Evolutionary conservation across 1,140 invertebrate species (phyloP), one percentile per base, ranked within the genome.

Genomic region (Lethocerus indicus): DNA sequence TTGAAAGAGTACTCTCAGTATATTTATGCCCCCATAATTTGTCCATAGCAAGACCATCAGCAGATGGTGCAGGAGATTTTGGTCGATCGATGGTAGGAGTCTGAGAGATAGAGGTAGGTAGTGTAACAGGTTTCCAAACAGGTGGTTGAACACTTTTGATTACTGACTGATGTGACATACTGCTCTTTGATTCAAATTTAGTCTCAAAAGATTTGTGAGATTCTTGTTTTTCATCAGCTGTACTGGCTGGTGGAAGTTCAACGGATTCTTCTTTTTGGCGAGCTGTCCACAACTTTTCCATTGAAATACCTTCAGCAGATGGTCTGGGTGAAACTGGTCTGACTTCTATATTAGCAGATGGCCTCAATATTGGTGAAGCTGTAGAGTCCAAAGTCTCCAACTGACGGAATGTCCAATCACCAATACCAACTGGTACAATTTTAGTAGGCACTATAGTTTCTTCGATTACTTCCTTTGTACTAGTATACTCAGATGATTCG

Each of bases 261-360:
- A 32, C 16, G 29, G 37, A 25, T 14, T 41, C 37, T 21, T 51
- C 43, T 49, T 49, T 41, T 21, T 51, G 43, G 16, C 13, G n/a
- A n/a, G 27, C 16, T n/a, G 62, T 49, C 63, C 76, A 78, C 0
- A 74, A 60, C 59, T 75, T 77, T 49, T 78, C 75, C 74, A 77
- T 76, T 16, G 68, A 65, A 44, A 77, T 52, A 2, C 63, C 73
- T 58, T 78, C 74, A 0, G 69, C 68, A 1, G 74, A 75, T 6
- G 76, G 74, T 51, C 63, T 64, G 0, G 67, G 67, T 2, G 68
- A 69, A 0, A 53, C 47, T 20, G 57, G 51, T 24, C 56, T 55
- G 25, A 53, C 18, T 16, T 29, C 24, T 7, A 53, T 28, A 13
- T 53, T 44, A 23, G 52, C 52, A 29, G 40, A 13, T 27, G 52